Conservation (phyloP, 2,888 invertebrate species). For the Tipula helvola region DNA sequence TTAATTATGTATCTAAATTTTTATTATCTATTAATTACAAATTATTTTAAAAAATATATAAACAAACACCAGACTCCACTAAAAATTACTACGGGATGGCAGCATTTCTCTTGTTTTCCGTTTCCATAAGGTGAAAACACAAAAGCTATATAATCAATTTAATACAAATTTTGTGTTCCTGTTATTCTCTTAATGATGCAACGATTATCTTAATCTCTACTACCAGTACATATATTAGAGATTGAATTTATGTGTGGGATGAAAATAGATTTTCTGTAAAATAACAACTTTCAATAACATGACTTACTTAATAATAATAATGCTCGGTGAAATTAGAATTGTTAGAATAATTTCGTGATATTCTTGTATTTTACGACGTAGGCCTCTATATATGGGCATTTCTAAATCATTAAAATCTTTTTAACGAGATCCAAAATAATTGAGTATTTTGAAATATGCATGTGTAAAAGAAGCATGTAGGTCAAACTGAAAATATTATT, state of each 20-base stretch:
- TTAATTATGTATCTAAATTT: background rate
- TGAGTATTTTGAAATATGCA: no score
- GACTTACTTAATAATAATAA: background rate
- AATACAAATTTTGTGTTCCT: background rate
- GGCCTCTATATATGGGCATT: background rate
- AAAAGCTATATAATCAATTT: background rate
- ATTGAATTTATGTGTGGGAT: background rate
- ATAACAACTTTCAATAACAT: background rate
- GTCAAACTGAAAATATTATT: no score
- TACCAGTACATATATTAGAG: background rate
- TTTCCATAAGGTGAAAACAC: background rate
- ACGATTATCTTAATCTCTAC: background rate
- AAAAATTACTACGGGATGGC: background rate
- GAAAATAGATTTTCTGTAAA: background rate
- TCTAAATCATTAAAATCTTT: background rate
- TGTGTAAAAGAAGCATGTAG: no score
- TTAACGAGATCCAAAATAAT: no score
- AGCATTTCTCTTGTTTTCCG: background rate
- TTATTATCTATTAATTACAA: background rate
- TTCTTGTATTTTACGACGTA: background rate
- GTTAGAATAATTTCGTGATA: background rate
- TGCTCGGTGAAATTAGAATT: background rate
- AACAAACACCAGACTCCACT: background rate
- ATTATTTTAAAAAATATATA: background rate
- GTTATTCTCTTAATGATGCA: background rate